Percentiles rank a stretch among this genome's conserved stretches.
These are phyloP conservation scores for Phyllostomus discolor DNA, from an alignment of 2,113 vertebrate species.

Conservation along the genomic window DNA sequence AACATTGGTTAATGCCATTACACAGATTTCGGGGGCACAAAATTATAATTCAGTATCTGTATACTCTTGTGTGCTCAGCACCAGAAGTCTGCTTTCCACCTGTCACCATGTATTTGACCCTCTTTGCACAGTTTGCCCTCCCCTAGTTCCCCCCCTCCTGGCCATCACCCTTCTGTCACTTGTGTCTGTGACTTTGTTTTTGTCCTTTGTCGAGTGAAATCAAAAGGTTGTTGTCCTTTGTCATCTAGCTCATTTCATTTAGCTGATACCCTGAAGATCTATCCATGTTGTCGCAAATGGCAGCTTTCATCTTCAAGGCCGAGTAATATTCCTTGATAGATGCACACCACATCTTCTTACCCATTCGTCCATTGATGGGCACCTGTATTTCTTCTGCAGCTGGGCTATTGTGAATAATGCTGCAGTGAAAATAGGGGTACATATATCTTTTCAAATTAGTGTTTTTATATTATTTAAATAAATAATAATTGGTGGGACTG, in stretches of 20 bases:
- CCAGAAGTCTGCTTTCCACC: neutral
- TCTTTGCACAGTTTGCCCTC: neutral
- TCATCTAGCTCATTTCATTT: neutral
- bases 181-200: neutral
- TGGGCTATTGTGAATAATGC: neutral
- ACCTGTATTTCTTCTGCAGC: neutral
- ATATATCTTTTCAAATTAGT: neutral
- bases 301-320: neutral
- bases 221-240: neutral
- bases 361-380: neutral
- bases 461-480: neutral
- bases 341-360: neutral
- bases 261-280: neutral
- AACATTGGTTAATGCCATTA: neutral
- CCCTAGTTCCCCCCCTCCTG: neutral
- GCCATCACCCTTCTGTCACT: neutral
- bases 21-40: neutral
- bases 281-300: neutral
- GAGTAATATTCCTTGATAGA: neutral
- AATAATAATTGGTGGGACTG: too few species aligned
- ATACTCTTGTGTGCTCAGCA: neutral
- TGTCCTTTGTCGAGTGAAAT: neutral
- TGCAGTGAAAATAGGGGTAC: neutral
- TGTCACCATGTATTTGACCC: too few species aligned
- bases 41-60: neutral